phyloP scores from a whole-genome alignment of 23 tunicate genomes.

The Corella eumyota region DNA sequence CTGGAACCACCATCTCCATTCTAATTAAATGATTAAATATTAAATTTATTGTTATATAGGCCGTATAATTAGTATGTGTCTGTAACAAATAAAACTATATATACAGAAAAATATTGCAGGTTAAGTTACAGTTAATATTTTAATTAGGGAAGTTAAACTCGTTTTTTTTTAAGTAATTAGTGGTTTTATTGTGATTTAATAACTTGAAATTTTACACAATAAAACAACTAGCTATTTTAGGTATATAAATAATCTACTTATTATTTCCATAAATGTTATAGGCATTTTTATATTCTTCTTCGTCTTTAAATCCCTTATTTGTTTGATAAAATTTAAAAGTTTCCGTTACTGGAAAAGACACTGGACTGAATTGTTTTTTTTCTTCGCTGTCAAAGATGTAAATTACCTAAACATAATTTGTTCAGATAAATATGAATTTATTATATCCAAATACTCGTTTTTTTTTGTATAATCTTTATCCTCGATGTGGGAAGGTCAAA shows the following conservation, averaged over 20 bases:
- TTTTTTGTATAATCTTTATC: too few relatives aligned
- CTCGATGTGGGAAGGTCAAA: too few relatives aligned
- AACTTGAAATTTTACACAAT: too few relatives aligned
- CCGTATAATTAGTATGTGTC: background rate
- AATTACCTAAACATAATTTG: slow-evolving; percentile 23
- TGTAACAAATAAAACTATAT: background rate
- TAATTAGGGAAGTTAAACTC: too few relatives aligned
- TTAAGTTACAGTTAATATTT: too few relatives aligned
- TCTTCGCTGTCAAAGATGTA: slow-evolving; percentile 84
- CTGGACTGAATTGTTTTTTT: slow-evolving; percentile 60
- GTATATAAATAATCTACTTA: slow-evolving; percentile 58
- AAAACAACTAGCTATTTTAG: too few relatives aligned
- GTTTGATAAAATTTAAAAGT: slow-evolving; percentile 57
- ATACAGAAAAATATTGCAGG: too few relatives aligned
- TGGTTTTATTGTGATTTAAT: background rate
- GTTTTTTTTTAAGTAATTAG: background rate
- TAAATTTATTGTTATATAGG: background rate
- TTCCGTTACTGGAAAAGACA: slow-evolving; percentile 64
- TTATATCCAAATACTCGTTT: background rate
- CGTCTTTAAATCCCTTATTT: slow-evolving; percentile 53
- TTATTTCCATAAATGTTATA: slow-evolving; percentile 63
- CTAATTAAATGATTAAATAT: slow-evolving; percentile 10
- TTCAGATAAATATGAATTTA: background rate
- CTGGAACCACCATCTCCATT: slow-evolving; percentile 92
- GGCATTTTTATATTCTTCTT: slow-evolving; percentile 32